Evolutionary conservation across 2,113 vertebrate species (phyloP).

Genomic region (Pseudolaguvia tuberculata): DNA sequence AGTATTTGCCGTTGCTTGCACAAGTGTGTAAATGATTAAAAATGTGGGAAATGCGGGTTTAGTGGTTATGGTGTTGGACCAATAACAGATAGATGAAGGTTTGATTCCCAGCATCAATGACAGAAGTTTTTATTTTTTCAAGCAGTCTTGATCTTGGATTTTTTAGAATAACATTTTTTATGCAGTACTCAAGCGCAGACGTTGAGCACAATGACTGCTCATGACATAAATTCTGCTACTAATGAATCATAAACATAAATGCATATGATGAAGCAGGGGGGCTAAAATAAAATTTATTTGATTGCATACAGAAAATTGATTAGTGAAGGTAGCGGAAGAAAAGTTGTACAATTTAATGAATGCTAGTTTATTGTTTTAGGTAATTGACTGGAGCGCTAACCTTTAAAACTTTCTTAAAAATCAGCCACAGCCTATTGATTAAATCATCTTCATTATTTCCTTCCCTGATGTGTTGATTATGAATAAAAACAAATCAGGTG

Average conservation of each 20-base stretch:
- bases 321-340: constrained; percentile 14
- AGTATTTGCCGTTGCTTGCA: too few species aligned
- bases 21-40: too few species aligned
- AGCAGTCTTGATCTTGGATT: not conserved
- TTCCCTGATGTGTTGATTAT: constrained; percentile 31
- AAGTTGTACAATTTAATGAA: not conserved
- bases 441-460: not conserved
- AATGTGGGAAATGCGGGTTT: too few species aligned
- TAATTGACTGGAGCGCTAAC: constrained; percentile 28
- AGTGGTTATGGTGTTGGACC: too few species aligned
- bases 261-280: constrained; percentile 5
- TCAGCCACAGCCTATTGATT: not conserved
- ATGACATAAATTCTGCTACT: not conserved
- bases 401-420: constrained; percentile 25
- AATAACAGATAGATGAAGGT: too few species aligned
- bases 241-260: constrained; percentile 4
- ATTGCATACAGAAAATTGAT: constrained; percentile 37
- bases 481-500: constrained; percentile 28
- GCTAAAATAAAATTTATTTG: constrained; percentile 22
- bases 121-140: too few species aligned
- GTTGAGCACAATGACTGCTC: not conserved
- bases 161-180: not conserved
- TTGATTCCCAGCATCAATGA: too few species aligned
- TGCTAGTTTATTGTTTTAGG: constrained; percentile 20
- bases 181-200: not conserved